Percentiles rank a stretch among this genome's conserved stretches.
Evolutionary conservation across 2,113 vertebrate species (phyloP).

Genomic region (Myxocyprinus asiaticus): DNA sequence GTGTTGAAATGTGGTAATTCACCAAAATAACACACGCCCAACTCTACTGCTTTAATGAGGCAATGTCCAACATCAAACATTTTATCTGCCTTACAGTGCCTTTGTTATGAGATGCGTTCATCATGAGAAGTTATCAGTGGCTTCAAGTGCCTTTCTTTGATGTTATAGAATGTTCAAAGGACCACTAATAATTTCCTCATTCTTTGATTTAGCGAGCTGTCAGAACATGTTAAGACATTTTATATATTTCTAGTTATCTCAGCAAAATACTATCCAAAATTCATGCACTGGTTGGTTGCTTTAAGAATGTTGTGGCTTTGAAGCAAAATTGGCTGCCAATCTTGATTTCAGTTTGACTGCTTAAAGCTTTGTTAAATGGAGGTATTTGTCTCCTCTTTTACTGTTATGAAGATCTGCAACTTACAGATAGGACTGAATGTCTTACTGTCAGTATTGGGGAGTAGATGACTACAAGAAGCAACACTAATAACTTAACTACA

Average conservation of each 20-base stretch:
- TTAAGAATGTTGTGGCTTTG: background rate
- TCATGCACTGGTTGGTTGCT: background rate
- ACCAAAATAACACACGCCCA: conserved; percentile 36
- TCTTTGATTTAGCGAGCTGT: background rate
- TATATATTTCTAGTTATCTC: conserved; percentile 18
- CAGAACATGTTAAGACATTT: conserved; percentile 30
- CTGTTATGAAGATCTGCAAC: no score
- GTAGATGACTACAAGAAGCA: no score
- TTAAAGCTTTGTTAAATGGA: background rate
- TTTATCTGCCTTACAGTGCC: conserved; percentile 18
- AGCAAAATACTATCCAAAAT: background rate
- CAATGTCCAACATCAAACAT: conserved; percentile 18
- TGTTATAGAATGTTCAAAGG: conserved; percentile 39
- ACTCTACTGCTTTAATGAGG: conserved; percentile 2
- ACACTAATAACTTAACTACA: no score
- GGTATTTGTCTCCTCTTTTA: background rate
- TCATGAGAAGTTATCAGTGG: conserved; percentile 14
- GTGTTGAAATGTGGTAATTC: conserved; percentile 41
- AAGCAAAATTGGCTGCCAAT: background rate
- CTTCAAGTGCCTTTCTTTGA: conserved; percentile 21
- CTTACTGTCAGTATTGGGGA: no score
- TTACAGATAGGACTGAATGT: no score
- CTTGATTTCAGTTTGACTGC: background rate
- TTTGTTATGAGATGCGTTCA: conserved; percentile 25
- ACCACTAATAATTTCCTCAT: background rate